Evolutionary conservation across 1,140 invertebrate genomes (phyloP), one percentile per base, ranked within the genome.

Genomic region (Drosophila neocordata): DNA sequence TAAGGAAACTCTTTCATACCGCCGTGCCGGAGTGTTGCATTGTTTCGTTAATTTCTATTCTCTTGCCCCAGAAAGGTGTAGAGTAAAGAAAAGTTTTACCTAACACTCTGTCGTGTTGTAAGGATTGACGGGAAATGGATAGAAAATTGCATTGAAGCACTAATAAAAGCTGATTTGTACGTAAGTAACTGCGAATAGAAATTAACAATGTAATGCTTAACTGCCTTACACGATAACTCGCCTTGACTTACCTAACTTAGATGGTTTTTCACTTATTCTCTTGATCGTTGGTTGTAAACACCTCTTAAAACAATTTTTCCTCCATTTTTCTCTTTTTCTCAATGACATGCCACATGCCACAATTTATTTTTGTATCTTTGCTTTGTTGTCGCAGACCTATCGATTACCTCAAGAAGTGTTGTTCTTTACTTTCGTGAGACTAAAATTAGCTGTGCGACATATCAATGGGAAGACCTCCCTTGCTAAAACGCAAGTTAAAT

Each of bases 371-470:
- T 13, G n/a, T 41, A 27, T 48, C 27, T 4, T 13, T 57, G 69
- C 24, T 5, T 22, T 65, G 37, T 61, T 20, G 53, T 18, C 31
- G 27, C n/a, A 13, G 11, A 13, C 1, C 53, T 87, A 87, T 85
- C 78, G 82, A 85, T 87, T 87, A 69, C 74, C 38, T 15, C 53
- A 31, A 68, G 56, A 64, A 69, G 7, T 71, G 57, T 70, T 75
- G 38, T 52, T 56, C 24, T 9, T 48, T 15, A 55, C 27, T 67
- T 69, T 78, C 62, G 74, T 85, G 78, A 51, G 64, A 85, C 81
- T 82, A 78, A 85, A 85, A 87, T 85, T 82, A 85, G 72, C 64
- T 24, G 27, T 31, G 27, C 52, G 55, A 15, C 24, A 48, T 55
- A 56, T 37, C 24, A 24, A 24, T 4, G 4, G 24, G 4, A 1